These are phyloP conservation scores for Xanthia togata DNA, from an alignment of 2,888 invertebrate species.

Conservation along the genomic window DNA sequence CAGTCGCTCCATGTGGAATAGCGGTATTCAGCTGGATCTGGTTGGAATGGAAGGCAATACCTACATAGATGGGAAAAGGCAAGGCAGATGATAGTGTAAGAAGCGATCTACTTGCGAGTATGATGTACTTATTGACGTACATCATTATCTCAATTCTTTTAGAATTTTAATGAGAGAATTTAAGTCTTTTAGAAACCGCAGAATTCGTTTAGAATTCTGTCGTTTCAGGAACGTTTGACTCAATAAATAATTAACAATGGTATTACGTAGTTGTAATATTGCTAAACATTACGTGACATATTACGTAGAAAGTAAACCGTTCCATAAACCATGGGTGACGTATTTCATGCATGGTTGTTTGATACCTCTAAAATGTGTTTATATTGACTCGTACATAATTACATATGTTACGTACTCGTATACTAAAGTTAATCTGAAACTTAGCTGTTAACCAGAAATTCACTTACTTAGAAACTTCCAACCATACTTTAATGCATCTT, in stretches of 20 bases:
- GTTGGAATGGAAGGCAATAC: neutral
- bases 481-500: neutral
- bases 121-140: no score
- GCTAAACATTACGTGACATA: neutral
- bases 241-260: neutral
- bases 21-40: neutral
- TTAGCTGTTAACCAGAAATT: neutral
- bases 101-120: no score
- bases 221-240: neutral
- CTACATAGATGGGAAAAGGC: no score
- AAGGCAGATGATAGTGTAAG: neutral
- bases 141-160: no score
- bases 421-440: neutral
- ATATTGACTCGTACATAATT: neutral
- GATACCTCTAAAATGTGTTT: neutral
- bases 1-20: neutral
- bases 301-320: conserved; percentile 3
- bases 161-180: no score
- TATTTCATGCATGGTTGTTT: neutral
- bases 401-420: conserved; percentile 3
- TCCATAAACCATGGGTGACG: conserved; percentile 17
- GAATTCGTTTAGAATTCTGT: neutral
- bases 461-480: neutral
- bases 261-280: neutral
- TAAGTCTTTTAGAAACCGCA: no score